These are phyloP conservation scores for Cassiopea xamachana DNA, from an alignment of 30 jellyfish, hydroid and myxozoan genomes.

Conservation along the genomic window DNA sequence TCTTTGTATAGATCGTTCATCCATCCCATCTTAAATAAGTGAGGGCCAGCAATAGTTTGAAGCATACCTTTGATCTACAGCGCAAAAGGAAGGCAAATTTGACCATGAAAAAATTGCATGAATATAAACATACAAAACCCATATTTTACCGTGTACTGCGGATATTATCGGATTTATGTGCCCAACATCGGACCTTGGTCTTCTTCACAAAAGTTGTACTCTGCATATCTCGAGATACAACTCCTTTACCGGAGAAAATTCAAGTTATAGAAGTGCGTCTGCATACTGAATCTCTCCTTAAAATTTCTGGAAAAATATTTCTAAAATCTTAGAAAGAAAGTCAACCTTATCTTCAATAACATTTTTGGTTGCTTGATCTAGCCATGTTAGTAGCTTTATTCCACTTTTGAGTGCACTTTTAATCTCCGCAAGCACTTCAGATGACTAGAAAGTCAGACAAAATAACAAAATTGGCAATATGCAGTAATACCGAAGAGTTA, in stretches of 20 bases:
- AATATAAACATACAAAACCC: too few relatives aligned
- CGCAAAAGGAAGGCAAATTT: not conserved
- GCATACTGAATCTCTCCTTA: too few relatives aligned
- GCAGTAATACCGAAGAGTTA: too few relatives aligned
- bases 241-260: too few relatives aligned
- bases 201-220: too few relatives aligned
- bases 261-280: too few relatives aligned
- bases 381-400: constrained; percentile 7
- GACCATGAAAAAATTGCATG: not conserved
- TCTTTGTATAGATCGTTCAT: not conserved
- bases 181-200: too few relatives aligned
- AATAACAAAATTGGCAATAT: too few relatives aligned
- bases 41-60: constrained; percentile 17
- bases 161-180: too few relatives aligned
- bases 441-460: not conserved
- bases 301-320: too few relatives aligned
- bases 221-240: too few relatives aligned
- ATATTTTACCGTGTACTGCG: too few relatives aligned
- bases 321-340: not conserved
- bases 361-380: constrained; percentile 16
- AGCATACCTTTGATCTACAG: constrained; percentile 2
- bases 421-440: constrained; percentile 15
- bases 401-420: not conserved
- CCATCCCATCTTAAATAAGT: not conserved
- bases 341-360: constrained; percentile 17